A percentile compares a stretch with the other conserved stretches of the same genome.
These are phyloP conservation scores for Meteorus colon DNA, from an alignment of 2,888 invertebrate species.

Conservation along the genomic window DNA sequence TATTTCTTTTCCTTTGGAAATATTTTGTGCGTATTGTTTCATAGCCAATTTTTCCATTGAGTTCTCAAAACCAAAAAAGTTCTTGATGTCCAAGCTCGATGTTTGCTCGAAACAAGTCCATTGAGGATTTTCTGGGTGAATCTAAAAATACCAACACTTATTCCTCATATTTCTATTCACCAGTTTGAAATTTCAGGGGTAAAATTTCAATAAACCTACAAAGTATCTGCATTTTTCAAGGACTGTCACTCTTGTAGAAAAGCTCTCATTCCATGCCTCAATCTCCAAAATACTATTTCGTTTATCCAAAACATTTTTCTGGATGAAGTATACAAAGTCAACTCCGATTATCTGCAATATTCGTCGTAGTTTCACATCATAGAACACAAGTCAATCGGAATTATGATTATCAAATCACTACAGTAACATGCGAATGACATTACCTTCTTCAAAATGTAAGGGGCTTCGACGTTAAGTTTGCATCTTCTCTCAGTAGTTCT, in stretches of 20 bases:
- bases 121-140: constrained; percentile 92
- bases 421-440: background rate
- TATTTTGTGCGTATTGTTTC: constrained; percentile 94
- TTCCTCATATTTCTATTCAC: background rate
- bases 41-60: constrained; percentile 96
- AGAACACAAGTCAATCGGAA: background rate
- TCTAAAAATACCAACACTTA: constrained; percentile 74
- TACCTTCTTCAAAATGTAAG: constrained; percentile 94
- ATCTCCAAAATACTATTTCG: constrained; percentile 87
- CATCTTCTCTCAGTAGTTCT: constrained; percentile 89
- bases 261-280: constrained; percentile 94
- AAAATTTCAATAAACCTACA: constrained; percentile 77
- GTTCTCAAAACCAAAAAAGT: constrained; percentile 95
- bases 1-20: constrained; percentile 93
- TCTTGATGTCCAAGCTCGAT: constrained; percentile 93
- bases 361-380: background rate
- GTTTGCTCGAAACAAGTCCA: constrained; percentile 98
- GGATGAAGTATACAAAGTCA: constrained; percentile 91
- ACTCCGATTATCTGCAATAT: constrained; percentile 88
- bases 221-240: constrained; percentile 91
- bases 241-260: constrained; percentile 87
- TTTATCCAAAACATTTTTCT: constrained; percentile 90
- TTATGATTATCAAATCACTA: background rate
- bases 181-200: no score
- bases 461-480: constrained; percentile 93